Percentiles rank a stretch among this genome's conserved stretches.
These are phyloP conservation scores for Mesocricetus auratus DNA, from an alignment of 2,113 vertebrate species.

Conservation along the genomic window DNA sequence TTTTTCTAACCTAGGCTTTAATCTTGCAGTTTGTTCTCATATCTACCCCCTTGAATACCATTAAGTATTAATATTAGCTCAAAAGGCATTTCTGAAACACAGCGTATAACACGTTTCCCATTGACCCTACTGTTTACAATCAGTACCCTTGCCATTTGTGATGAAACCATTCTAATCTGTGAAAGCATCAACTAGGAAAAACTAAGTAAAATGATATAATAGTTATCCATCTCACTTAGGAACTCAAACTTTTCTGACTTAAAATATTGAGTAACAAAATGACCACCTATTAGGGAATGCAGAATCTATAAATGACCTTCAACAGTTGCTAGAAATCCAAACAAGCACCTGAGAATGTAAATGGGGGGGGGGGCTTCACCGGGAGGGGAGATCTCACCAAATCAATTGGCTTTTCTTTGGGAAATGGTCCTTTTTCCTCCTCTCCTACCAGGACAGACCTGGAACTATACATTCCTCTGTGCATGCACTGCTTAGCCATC, in stretches of 20 bases:
- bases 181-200: constrained; percentile 59
- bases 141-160: neutral
- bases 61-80: constrained; percentile 24
- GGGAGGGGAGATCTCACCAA: neutral
- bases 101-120: constrained; percentile 36
- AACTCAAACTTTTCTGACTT: constrained; percentile 60
- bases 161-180: neutral
- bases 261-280: constrained; percentile 55
- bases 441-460: constrained; percentile 20
- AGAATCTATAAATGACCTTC: constrained; percentile 10
- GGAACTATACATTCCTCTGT: constrained; percentile 47
- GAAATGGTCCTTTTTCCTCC: neutral
- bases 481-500: neutral
- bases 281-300: neutral
- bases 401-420: neutral
- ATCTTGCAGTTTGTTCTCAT: constrained; percentile 34
- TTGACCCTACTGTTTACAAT: neutral
- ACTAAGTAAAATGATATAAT: neutral
- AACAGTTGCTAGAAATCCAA: constrained; percentile 2
- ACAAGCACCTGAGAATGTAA: constrained; percentile 30
- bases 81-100: constrained; percentile 17
- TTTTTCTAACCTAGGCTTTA: constrained; percentile 38
- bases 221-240: constrained; percentile 1
- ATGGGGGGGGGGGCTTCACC: neutral
- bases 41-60: constrained; percentile 4